Evolutionary conservation across 2,797 vertebrate species (phyloP), one percentile per base, ranked within the genome.

Genomic region (Poliocrania exsul): DNA sequence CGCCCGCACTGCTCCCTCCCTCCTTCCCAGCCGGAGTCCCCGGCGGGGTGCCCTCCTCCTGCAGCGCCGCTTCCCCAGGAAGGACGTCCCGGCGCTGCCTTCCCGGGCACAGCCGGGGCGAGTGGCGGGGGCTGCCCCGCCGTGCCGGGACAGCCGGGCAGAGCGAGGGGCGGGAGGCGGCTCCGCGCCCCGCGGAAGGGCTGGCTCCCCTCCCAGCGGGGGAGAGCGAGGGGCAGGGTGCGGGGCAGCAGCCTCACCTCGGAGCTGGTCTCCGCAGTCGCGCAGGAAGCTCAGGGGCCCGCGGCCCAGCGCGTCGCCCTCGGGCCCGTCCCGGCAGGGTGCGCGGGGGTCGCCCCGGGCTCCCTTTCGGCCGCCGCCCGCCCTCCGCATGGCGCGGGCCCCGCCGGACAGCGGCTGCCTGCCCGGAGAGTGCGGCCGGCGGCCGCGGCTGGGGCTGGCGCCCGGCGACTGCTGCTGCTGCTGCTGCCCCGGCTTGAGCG

Each of bases 251-350:
- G 6, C 31, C 97, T 98, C 97, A 98, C 98, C 97, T 90, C 95
- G 84, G n/a, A 98, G 86, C 71, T 93, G 61, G 26, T 88, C 79
- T 33, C 70, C 29, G 50, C 78, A 94, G n/a, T 53, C 50, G 47
- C 89, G 87, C 72, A 90, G 33, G 60, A 96, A 84, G 81, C 93
- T 86, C 77, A 92, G 67, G 58, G 93, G 91, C 70, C 95, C 92
- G 92, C 93, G 97, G 97, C 97, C 97, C 97, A 96, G 88, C 89
- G 54, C 58, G 66, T 96, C 73, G 74, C 62, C 69, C 93, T 15
- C 81, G 50, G 67, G 70, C 28, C 95, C 95, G 77, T 94, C 86
- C 66, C 72, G 92, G 71, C 44, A 54, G 67, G 78, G 69, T 69
- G 79, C 61, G 72, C 69, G 93, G 49, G 84, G 46, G 66, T 97